Evolutionary conservation across 2,888 invertebrate species (phyloP).

Genomic region (Neelides folsomi): DNA sequence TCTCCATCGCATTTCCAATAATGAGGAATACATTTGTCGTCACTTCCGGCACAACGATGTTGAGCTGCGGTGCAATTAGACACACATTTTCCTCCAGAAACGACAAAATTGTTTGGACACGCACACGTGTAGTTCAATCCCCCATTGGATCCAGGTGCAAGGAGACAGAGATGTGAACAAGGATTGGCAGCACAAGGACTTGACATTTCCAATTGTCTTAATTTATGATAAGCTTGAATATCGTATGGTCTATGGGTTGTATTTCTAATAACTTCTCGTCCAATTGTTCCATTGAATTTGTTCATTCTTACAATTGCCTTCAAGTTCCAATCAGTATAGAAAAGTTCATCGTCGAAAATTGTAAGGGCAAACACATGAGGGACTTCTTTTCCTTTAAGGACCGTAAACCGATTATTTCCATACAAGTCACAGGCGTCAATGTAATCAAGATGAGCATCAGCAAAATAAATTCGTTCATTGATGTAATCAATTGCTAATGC

Average conservation of each 20-base stretch:
- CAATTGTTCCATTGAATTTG: constrained; percentile 63
- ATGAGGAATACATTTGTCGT: constrained; percentile 61
- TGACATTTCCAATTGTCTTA: constrained; percentile 66
- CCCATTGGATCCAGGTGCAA: constrained; percentile 67
- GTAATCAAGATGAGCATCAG: constrained; percentile 95
- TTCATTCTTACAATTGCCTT: constrained; percentile 82
- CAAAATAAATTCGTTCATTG: constrained; percentile 89
- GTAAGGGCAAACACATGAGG: constrained; percentile 93
- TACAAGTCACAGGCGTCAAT: constrained; percentile 89
- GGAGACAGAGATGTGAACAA: constrained; percentile 87
- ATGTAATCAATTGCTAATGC: constrained; percentile 93
- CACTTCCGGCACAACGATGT: constrained; percentile 57
- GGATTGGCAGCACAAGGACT: constrained; percentile 93
- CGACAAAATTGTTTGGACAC: constrained; percentile 88
- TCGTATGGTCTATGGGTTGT: constrained; percentile 93
- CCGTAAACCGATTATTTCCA: constrained; percentile 71
- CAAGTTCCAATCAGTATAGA: constrained; percentile 98
- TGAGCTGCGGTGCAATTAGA: constrained; percentile 89
- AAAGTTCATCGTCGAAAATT: constrained; percentile 82
- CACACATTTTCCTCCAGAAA: constrained; percentile 73
- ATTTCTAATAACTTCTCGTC: constrained; percentile 61
- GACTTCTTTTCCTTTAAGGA: constrained; percentile 58
- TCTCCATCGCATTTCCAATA: constrained; percentile 77
- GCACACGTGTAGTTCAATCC: constrained; percentile 71
- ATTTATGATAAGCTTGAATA: constrained; percentile 77